These are phyloP conservation scores for Lagria hirta DNA, from an alignment of 2,888 invertebrate genomes.

Conservation along the genomic window DNA sequence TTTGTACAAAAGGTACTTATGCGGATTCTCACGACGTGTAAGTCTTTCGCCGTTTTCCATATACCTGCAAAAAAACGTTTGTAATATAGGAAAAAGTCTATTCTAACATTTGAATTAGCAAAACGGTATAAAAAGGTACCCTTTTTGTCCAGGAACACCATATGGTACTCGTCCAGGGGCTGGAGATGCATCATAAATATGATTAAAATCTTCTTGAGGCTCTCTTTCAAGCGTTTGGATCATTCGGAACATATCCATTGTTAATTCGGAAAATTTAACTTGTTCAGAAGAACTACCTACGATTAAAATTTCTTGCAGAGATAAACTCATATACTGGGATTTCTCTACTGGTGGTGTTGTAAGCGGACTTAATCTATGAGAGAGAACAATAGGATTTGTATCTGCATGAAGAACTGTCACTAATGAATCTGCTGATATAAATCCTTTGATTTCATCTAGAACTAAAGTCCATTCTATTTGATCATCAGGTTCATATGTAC, in stretches of 20 bases:
- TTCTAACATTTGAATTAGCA: too few species aligned
- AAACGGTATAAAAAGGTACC: conserved; percentile 40
- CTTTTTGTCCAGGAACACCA: conserved; percentile 51
- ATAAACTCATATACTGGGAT: conserved; percentile 80
- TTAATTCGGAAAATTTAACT: conserved; percentile 94
- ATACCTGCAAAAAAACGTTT: conserved; percentile 42
- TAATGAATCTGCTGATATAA: conserved; percentile 89
- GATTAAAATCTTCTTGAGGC: conserved; percentile 79
- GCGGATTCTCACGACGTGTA: conserved; percentile 82
- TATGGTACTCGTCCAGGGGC: conserved; percentile 66
- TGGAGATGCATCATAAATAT: conserved; percentile 71
- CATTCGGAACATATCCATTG: conserved; percentile 98
- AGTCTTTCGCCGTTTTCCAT: conserved; percentile 73
- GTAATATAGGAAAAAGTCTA: too few species aligned
- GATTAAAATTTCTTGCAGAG: conserved; percentile 90
- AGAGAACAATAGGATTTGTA: conserved; percentile 80
- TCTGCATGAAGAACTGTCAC: conserved; percentile 88
- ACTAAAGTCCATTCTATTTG: conserved; percentile 95
- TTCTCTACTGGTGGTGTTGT: conserved; percentile 88
- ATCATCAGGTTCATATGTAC: conserved; percentile 95
- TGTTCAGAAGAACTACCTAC: conserved; percentile 92
- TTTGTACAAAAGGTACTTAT: conserved; percentile 94
- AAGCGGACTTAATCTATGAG: conserved; percentile 81
- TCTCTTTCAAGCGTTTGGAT: conserved; percentile 92
- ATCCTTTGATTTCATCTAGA: conserved; percentile 90